Evolutionary conservation across 53 echinoderm and acorn worm species (phyloP).

Genomic region (Luidia sarsii): DNA sequence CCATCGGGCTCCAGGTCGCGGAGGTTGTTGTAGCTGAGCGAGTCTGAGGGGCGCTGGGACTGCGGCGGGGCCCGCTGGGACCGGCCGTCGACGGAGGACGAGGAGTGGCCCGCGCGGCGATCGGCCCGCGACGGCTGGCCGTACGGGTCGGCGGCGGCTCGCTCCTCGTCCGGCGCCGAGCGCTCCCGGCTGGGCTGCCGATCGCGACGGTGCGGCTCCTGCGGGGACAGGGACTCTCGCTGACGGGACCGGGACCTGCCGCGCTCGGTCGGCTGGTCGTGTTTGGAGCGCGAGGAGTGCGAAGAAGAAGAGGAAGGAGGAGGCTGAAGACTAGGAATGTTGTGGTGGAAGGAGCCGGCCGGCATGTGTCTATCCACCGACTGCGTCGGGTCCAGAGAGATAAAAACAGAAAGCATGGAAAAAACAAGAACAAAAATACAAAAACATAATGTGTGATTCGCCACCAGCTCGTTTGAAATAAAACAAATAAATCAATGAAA

Average conservation of each 20-base stretch:
- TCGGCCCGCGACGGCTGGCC: conserved; percentile 1
- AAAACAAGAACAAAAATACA: conserved; percentile 36
- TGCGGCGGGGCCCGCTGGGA: conserved; percentile 30
- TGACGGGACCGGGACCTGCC: conserved; percentile 19
- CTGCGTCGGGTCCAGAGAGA: conserved; percentile 18
- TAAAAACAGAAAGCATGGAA: conserved; percentile 48
- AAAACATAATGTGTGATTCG: conserved; percentile 21
- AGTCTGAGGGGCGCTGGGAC: conserved; percentile 22
- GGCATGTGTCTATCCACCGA: conserved; percentile 44
- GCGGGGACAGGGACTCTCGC: not conserved
- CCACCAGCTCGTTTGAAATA: not conserved
- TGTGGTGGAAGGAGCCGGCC: conserved; percentile 38
- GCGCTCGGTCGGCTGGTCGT: conserved; percentile 12
- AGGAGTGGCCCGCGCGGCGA: conserved; percentile 8
- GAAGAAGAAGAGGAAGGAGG: too few species aligned
- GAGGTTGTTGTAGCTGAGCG: conserved; percentile 30
- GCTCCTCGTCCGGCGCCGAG: not conserved
- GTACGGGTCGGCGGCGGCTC: not conserved
- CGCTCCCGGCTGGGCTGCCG: conserved; percentile 32
- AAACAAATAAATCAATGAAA: conserved; percentile 20
- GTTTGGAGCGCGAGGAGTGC: conserved; percentile 36
- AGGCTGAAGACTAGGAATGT: conserved; percentile 50
- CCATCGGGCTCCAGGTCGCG: conserved; percentile 26
- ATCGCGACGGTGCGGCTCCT: conserved; percentile 12
- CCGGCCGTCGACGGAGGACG: conserved; percentile 14